Evolutionary conservation across 2,113 vertebrate species (phyloP), one percentile per base, ranked within the genome.

Genomic region (Rallus limicola): DNA sequence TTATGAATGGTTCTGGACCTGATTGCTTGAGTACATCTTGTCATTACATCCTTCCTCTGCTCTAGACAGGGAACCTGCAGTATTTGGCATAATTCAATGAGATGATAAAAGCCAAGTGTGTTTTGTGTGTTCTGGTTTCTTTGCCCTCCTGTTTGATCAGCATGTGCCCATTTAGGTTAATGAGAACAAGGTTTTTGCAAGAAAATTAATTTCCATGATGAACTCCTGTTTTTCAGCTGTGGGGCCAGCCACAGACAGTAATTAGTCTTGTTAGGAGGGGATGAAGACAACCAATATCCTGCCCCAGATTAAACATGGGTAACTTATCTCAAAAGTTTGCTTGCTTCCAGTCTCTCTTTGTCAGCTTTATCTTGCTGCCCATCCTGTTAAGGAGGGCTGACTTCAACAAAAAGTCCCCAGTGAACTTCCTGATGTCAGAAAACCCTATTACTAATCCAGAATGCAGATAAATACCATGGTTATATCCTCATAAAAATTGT

Each of bases 401-500:
- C 81, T 88, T 69, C 56, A 52, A 74, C 38, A 50, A 13, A n/a
- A 36, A 18, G 11, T 71, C 56, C 79, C 64, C 42, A 52, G 33
- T 38, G 52, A 31, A 34, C 29, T 63, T 93, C 46, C 42, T 81
- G 31, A 91, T 95, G 69, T 91, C 92, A 93, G 76, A 88, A 90
- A 95, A 84, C 36, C 80, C 69, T 84, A 42, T 38, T 75, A 56
- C 56, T 68, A 44, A 56, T 76, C 67, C 4, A 3, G 50, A 82
- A 23, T 86, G 29, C 76, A 69, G 55, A 53, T 16, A 90, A 69
- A 91, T 71, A 6, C 62, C 12, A 4, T 2, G 17, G 72, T 50
- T 62, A 65, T 81, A 82, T 44, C 60, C 55, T 95, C 82, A 84
- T 86, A 88, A 87, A 92, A 91, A 69, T 2, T 26, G 38, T 9